Evolutionary conservation across 2,113 vertebrate genomes (phyloP), one percentile per base, ranked within the genome.

Genomic region (Oreotragus oreotragus): DNA sequence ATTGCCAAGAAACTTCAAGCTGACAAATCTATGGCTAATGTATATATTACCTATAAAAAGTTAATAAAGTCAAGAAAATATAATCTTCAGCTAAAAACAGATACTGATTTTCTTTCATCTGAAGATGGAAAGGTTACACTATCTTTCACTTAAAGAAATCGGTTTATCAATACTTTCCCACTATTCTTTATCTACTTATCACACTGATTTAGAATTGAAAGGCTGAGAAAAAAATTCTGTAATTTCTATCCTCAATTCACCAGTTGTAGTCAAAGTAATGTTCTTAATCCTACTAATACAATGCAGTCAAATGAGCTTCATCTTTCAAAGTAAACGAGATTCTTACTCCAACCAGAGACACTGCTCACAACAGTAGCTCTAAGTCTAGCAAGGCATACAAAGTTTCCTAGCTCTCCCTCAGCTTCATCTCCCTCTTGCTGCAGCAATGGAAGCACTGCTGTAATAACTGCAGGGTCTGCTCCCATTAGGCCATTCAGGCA

Each of bases 181-280:
- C 57, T 94, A 12, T 83, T 90, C 25, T 81, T 79, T 84, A 57
- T 87, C n/a, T 2, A 1, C 64, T 91, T 49, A 90, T 84, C 83
- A 96, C 66, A 92, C 1, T 80, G 57, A 96, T 87, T 94, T 89
- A 92, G 25, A 96, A 94, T 13, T 91, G n/a, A 94, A 96, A 96
- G n/a, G 17, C 79, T 39, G 36, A 66, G 21, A 77, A 70, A 66
- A 76, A 90, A n/a, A 91, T 70, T 83, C 36, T 86, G 25, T 70
- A 83, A 84, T 5, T 7, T 96, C 58, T 90, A 90, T 47, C 33
- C 79, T 91, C 55, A 66, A 83, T 19, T 96, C 91, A 92, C 10
- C 89, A 92, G 45, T 33, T 86, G 12, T 27, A 86, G 66, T 28
- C 39, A 84, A 94, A 49, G 43, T 28, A 91, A 53, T 88, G 25